A percentile compares a stretch with the other conserved stretches of the same genome.
Evolutionary conservation across 2,797 vertebrate genomes (phyloP).

Genomic region (Gymnodraco acuticeps): DNA sequence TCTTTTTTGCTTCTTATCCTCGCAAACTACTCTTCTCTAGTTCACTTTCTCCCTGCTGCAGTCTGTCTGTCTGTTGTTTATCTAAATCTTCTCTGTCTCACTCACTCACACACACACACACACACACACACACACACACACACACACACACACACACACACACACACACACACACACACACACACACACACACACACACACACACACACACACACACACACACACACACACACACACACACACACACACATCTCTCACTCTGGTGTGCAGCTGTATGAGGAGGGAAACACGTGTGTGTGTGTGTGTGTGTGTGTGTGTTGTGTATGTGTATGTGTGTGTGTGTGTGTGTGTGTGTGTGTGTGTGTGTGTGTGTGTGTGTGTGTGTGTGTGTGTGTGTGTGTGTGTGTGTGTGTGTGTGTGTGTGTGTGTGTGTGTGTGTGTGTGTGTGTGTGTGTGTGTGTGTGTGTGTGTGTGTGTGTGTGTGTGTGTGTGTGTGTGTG

Average conservation of each 20-base stretch:
- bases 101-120: background rate
- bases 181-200: too few species aligned
- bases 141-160: background rate
- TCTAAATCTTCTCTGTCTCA: conserved; percentile 5
- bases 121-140: background rate
- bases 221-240: too few species aligned
- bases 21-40: conserved; percentile 14
- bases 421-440: conserved; percentile 26
- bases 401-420: conserved; percentile 17
- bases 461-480: conserved; percentile 26
- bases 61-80: conserved; percentile 34
- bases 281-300: conserved; percentile 67
- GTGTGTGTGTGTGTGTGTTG: conserved; percentile 8
- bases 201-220: too few species aligned
- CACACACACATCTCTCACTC: conserved; percentile 17
- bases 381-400: conserved; percentile 18
- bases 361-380: conserved; percentile 18
- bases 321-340: background rate
- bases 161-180: too few species aligned
- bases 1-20: conserved; percentile 29
- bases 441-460: conserved; percentile 38
- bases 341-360: conserved; percentile 22
- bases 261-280: conserved; percentile 76
- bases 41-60: conserved; percentile 25
- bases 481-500: conserved; percentile 1